These are phyloP conservation scores for Melanotaenia nigrans DNA, from an alignment of 2,797 vertebrate genomes.

Conservation along the genomic window DNA sequence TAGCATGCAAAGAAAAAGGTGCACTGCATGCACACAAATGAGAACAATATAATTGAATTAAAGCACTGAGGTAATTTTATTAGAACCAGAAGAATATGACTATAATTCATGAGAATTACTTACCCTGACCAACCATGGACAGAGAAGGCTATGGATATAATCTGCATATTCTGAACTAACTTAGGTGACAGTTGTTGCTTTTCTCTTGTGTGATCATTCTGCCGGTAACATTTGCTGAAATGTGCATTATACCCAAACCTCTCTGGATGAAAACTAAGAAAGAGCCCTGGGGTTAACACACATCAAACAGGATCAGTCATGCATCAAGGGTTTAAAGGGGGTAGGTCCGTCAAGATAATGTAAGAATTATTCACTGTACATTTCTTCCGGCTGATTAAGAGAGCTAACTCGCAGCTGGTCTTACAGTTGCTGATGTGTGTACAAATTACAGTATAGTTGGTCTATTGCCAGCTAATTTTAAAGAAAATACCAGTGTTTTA, in stretches of 20 bases:
- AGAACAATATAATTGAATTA: constrained; percentile 47
- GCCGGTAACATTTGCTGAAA: constrained; percentile 90
- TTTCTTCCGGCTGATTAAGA: constrained; percentile 20
- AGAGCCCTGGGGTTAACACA: constrained; percentile 66
- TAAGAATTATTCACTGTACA: constrained; percentile 37
- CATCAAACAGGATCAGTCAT: constrained; percentile 53
- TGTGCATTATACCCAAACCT: constrained; percentile 72
- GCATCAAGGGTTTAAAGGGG: constrained; percentile 25
- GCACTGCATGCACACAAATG: constrained; percentile 40
- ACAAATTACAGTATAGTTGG: constrained; percentile 12
- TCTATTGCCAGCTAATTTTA: constrained; percentile 16
- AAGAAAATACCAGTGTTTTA: constrained; percentile 36
- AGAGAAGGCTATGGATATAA: constrained; percentile 79
- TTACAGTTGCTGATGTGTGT: constrained; percentile 38
- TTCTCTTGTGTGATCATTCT: constrained; percentile 85
- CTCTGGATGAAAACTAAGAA: constrained; percentile 44
- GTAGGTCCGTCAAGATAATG: constrained; percentile 27
- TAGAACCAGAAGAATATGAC: constrained; percentile 45
- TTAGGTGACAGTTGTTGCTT: constrained; percentile 99
- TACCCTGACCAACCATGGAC: constrained; percentile 82
- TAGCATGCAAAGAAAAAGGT: constrained; percentile 31
- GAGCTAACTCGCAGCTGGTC: constrained; percentile 16
- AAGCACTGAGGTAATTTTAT: constrained; percentile 43
- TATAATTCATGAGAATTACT: constrained; percentile 83
- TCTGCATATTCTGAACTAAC: constrained; percentile 99